Percentiles rank a stretch among this genome's conserved stretches.
Evolutionary conservation across 2,797 vertebrate species (phyloP).

Genomic region (Ptychadena robeensis): DNA sequence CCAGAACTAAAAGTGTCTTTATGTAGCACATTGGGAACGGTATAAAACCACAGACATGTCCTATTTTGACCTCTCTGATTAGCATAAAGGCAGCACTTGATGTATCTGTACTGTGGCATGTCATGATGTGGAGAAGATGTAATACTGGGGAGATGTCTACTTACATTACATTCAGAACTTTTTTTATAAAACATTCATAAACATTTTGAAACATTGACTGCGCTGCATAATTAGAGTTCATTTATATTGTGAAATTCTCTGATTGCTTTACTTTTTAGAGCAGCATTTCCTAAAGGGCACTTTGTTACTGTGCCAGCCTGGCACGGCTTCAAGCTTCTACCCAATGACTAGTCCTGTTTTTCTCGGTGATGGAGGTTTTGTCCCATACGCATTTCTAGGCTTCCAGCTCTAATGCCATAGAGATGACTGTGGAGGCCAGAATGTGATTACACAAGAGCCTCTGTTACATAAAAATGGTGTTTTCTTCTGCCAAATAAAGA

Average conservation of each 20-base stretch:
- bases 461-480: background rate
- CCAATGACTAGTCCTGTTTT: slow-evolving; percentile 4
- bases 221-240: background rate
- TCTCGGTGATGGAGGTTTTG: slow-evolving; percentile 1
- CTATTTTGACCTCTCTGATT: no score
- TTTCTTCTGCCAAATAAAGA: slow-evolving; percentile 5
- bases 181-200: background rate
- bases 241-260: background rate
- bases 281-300: background rate
- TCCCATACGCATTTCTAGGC: slow-evolving; percentile 15
- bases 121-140: no score
- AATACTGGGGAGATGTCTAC: background rate
- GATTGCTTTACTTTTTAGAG: background rate
- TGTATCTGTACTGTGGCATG: no score
- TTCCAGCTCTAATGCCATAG: slow-evolving; percentile 16
- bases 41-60: no score
- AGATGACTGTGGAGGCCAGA: background rate
- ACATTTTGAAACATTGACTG: background rate
- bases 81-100: no score
- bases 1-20: no score
- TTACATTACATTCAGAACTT: background rate
- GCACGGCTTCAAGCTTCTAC: background rate
- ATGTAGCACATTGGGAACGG: no score
- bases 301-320: slow-evolving; percentile 13
- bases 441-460: background rate